These are phyloP conservation scores for Lasius fuliginosus DNA, from an alignment of 2,888 invertebrate species.

Conservation along the genomic window DNA sequence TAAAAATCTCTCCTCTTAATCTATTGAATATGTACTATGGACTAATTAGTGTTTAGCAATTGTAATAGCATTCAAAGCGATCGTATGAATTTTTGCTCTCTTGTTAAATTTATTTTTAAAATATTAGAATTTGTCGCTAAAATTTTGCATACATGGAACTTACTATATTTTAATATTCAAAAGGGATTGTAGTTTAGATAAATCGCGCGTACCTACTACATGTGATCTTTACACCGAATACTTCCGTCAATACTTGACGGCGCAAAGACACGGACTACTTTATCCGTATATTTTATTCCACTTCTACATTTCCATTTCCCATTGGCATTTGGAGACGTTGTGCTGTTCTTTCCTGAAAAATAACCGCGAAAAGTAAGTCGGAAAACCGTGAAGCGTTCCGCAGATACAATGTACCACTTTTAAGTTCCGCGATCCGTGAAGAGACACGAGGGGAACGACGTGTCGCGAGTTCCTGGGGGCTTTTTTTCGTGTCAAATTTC, in stretches of 20 bases:
- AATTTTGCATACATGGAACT: neutral
- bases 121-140: neutral
- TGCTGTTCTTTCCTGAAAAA: constrained; percentile 63
- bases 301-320: constrained; percentile 65
- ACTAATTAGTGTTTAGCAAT: neutral
- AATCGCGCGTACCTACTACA: neutral
- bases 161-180: neutral
- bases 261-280: constrained; percentile 52
- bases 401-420: constrained; percentile 66
- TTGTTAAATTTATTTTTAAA: neutral
- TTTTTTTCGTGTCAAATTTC: neutral
- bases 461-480: constrained; percentile 42
- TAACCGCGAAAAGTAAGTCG: constrained; percentile 60
- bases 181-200: neutral
- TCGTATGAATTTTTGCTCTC: neutral
- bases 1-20: neutral
- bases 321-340: constrained; percentile 59
- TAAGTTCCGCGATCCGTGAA: constrained; percentile 62
- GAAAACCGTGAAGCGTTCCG: constrained; percentile 54
- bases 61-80: neutral
- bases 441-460: constrained; percentile 62
- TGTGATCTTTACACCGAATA: neutral
- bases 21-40: neutral
- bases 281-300: constrained; percentile 55
- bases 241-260: neutral